Evolutionary conservation across 2,888 invertebrate genomes (phyloP), one percentile per base, ranked within the genome.

Genomic region (Elysia crispata): DNA sequence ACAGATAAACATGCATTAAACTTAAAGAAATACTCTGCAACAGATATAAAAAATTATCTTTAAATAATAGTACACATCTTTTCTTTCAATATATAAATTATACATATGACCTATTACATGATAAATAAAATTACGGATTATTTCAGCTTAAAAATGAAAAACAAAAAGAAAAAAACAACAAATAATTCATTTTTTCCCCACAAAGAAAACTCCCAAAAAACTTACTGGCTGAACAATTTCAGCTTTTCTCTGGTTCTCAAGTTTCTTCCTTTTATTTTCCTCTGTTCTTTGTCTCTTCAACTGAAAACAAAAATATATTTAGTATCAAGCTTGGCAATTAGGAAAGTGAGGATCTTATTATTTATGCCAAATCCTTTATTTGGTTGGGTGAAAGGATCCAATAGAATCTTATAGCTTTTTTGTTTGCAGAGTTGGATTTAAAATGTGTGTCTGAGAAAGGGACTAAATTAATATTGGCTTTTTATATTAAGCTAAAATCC

Each of bases 201-300:
- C 13, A 60, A 60, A 60, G 31, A 41, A 18, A 66, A 1, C 25
- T 15, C 25, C n/a, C 23, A 31, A 54, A 18, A 77, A 49, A 86
- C 91, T 87, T 86, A 91, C 91, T 18, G 88, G 86, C 83, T 91
- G 90, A 6, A 90, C 89, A 81, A 91, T 80, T 86, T 91, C 92
- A 57, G 88, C 85, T 82, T 90, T 91, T 62, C 87, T 86, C 76
- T 88, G 89, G 85, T 92, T 92, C 77, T 87, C 89, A 31, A 88
- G 80, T 76, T 86, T 83, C 76, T 89, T 84, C 82, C 89, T 87
- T 74, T 88, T 88, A 70, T 90, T 89, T 64, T 87, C 87, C 69
- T 91, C 90, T 54, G 83, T 78, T n/a, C 77, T 66, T 49, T 50
- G 18, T 54, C 81, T 77, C 30, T 74, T 25, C 30, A 66, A 49